Evolutionary conservation across 1,140 invertebrate species (phyloP), one percentile per base, ranked within the genome.

Genomic region (Danaus melanippus): DNA sequence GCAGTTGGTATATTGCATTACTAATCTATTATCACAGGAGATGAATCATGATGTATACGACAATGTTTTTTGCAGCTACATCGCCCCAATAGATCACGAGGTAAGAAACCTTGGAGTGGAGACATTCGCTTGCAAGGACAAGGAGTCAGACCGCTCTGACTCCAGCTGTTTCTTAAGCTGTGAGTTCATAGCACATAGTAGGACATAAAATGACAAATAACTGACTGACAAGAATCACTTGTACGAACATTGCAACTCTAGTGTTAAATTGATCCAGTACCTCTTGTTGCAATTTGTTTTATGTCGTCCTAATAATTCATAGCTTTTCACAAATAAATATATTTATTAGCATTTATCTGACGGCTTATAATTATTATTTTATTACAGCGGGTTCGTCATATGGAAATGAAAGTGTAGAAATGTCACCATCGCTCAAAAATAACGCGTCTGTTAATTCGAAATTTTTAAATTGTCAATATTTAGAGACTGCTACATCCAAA

Each of bases 321-420:
- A 21, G 58, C 58, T 60, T 55, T 11, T 42, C 42, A 17, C 12
- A 6, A 39, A n/a, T 9, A 17, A 10, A 56, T 45, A n/a, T 9
- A 17, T 55, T 39, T 43, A n/a, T 40, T 21, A 7, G 10, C 43
- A 12, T 21, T 9, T 46, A 41, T 9, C 21, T 44, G 44, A 43
- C 41, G 12, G 15, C 3, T 9, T 10, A 41, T 51, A 56, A 49
- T 21, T 12, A 50, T 53, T 41, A 0, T 62, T 67, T 50, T 8
- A 12, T 91, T 85, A 69, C 87, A 90, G 92, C 92, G 74, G 92
- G 92, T 60, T 93, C 92, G 44, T 92, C 92, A 11, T 92, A 92
- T 66, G 91, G 79, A 49, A 83, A 82, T 66, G 77, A 84, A 69
- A 84, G 81, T 77, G 63, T 86, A 79, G 84, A 86, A 68, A 84